Evolutionary conservation across 2,797 vertebrate species (phyloP), one percentile per base, ranked within the genome.

Genomic region (Dryobates pubescens): DNA sequence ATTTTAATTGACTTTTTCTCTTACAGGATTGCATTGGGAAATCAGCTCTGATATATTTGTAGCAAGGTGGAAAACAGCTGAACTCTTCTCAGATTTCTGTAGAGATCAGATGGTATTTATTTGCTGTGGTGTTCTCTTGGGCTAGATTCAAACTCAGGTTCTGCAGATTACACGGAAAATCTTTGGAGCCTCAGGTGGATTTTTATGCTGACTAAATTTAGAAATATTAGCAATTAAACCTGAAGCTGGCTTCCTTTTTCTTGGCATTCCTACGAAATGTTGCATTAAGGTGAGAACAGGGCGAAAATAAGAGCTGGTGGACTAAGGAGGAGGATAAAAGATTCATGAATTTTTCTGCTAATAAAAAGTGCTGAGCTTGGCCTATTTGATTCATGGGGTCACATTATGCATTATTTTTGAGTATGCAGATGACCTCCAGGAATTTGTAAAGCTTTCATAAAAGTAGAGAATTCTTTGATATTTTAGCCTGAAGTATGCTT

Each of bases 31-130:
- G 93, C 89, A 94, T 89, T 85, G 92, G 96, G 96, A 96, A 82
- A 88, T 94, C 94, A 93, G 68, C 91, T 93, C 93, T 80, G 85
- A 95, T 94, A 93, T 78, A 72, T 95, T 95, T 71, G 54, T 68
- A 94, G 91, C 88, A 84, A 95, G 83, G 86, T 95, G 95, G 97
- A 97, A 96, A 97, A 96, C 95, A 89, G 68, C 95, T 96, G 95
- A 97, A 93, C 95, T 95, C 36, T 19, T 81, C 90, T 96, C 95
- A 95, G 94, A 92, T 93, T 95, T 97, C 94, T 95, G 87, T 94
- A 82, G 96, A 79, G 92, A 92, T 97, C 97, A 97, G 97, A 86
- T 96, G 96, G 96, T 95, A 95, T 97, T 97, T 97, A 97, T 97
- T 97, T 97, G 92, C 79, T 51, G 91, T 83, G 96, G 91, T 94